These are phyloP conservation scores for Eonycteris spelaea DNA, from an alignment of 2,113 vertebrate species.

Conservation along the genomic window DNA sequence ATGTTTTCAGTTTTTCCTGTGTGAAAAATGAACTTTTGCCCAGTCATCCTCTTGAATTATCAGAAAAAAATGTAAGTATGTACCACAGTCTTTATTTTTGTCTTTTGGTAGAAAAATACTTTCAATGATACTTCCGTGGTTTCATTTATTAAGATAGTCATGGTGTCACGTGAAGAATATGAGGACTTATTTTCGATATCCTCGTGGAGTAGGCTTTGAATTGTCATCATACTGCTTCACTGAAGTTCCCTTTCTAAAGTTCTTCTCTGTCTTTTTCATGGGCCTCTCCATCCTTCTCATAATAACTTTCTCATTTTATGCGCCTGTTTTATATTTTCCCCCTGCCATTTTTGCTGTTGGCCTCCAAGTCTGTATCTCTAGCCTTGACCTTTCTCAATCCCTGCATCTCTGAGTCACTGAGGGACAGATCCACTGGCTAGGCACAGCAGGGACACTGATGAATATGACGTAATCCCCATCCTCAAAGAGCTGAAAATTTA, in stretches of 20 bases:
- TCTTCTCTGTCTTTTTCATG: not conserved
- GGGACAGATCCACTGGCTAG: not conserved
- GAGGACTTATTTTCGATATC: not conserved
- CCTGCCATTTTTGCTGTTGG: not conserved
- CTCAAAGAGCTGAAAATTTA: not conserved
- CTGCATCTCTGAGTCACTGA: not conserved
- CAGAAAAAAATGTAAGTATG: conserved; percentile 94
- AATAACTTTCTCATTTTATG: not conserved
- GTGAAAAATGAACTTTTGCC: conserved; percentile 95
- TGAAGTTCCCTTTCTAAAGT: not conserved
- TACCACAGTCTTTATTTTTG: not conserved
- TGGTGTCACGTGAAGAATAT: not conserved
- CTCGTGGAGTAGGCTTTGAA: not conserved
- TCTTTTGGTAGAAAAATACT: not conserved
- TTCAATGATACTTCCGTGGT: not conserved
- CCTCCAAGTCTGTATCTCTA: not conserved
- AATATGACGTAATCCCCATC: not conserved
- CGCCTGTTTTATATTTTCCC: not conserved
- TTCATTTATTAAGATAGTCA: conserved; percentile 11
- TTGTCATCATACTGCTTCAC: not conserved
- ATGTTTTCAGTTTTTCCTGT: conserved; percentile 87
- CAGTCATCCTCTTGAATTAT: conserved; percentile 93
- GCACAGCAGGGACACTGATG: not conserved
- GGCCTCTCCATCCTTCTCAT: not conserved
- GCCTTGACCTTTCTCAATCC: not conserved